Conservation (phyloP, 2,888 invertebrate genomes). For the Platerodrilus igneus region DNA sequence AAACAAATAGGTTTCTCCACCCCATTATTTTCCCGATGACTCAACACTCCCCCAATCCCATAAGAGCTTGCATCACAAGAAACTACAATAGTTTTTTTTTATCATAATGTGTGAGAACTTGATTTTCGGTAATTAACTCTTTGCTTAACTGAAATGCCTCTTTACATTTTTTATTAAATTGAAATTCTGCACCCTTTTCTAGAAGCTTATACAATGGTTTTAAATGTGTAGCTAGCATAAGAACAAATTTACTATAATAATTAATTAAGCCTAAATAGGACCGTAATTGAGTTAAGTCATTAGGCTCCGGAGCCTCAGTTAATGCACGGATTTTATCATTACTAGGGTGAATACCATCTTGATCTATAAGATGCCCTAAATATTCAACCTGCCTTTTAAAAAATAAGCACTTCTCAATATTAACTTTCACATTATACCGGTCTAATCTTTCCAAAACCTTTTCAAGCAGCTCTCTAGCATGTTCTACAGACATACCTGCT, state of each 20-base stretch:
- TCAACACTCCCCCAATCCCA: conserved; percentile 34
- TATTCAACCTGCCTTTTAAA: conserved; percentile 23
- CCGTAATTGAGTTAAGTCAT: conserved; percentile 17
- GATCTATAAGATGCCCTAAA: conserved; percentile 20
- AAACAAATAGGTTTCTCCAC: conserved; percentile 34
- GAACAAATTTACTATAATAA: conserved; percentile 25
- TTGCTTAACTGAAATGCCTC: conserved; percentile 22
- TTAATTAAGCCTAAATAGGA: conserved; percentile 21
- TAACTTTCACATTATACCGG: conserved; percentile 27
- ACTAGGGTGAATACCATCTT: conserved; percentile 35
- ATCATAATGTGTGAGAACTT: conserved; percentile 26
- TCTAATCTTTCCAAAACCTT: conserved; percentile 13
- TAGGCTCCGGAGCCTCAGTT: conserved; percentile 17
- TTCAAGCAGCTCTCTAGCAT: not conserved
- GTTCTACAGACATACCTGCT: not conserved
- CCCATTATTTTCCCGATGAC: conserved; percentile 29
- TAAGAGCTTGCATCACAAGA: conserved; percentile 33
- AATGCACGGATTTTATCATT: conserved; percentile 15
- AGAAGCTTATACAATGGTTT: conserved; percentile 18
- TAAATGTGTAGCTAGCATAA: conserved; percentile 17
- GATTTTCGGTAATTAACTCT: conserved; percentile 14
- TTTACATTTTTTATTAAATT: conserved; percentile 13
- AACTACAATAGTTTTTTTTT: too few species aligned
- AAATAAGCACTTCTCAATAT: conserved; percentile 25
- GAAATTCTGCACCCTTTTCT: conserved; percentile 16